Evolutionary conservation across 1,140 invertebrate species (phyloP), one percentile per base, ranked within the genome.

Genomic region (Danaus melanippus): DNA sequence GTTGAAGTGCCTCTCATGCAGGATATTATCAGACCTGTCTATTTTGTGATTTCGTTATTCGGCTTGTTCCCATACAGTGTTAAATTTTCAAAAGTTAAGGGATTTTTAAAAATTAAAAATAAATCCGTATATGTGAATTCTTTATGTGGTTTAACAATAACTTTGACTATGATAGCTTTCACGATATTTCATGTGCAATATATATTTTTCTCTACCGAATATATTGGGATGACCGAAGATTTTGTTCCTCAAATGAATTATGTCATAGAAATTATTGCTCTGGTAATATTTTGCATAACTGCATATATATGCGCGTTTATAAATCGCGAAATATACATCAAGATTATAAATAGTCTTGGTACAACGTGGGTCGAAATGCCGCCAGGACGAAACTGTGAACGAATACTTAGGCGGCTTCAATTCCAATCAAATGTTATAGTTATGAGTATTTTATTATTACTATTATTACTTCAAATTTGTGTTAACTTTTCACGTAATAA

Each of bases 241-340:
- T 39, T 75, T 1, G 51, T 75, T 58, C 76, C 74, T 8, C 60
- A 79, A 67, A 60, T 77, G 15, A 84, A 84, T 58, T 84, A 81
- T 46, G 60, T 76, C 5, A 11, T 76, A 1, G 79, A 84, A 56
- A 21, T 83, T 5, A 39, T 67, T 10, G 51, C 12, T 12, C 56
- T 78, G 8, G 17, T 67, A 1, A 15, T 69, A 2, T 71, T 76
- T 15, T 71, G 65, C n/a, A 12, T 60, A 0, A 53, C 71, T 1
- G 60, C 67, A 0, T 84, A 79, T 39, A 43, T 66, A 1, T 63
- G 55, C 48, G 67, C 66, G 7, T 82, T 69, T 62, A 50, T 64
- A 8, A 67, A 77, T 60, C 64, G 76, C 17, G 54, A 44, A 6
- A 69, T 57, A 42, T 81, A 74, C 52, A 46, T 82, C 0, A 67